phyloP scores from a whole-genome alignment of 53 echinoderm and acorn worm genomes.

The Astropecten irregularis region DNA sequence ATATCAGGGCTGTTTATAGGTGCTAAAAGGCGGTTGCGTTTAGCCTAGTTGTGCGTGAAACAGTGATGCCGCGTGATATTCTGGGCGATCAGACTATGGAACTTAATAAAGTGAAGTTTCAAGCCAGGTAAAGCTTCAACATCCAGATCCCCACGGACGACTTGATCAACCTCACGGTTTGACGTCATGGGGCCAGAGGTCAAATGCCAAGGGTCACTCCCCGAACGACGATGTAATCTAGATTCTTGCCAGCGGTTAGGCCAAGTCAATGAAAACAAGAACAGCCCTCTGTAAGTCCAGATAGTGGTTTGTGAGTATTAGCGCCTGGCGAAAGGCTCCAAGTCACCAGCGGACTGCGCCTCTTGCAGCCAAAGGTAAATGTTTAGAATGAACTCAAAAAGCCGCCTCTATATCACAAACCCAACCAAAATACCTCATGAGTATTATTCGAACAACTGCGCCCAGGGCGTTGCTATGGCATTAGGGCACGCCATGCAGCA shows the following conservation, averaged over 20 bases:
- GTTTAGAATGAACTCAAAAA: conserved; percentile 13
- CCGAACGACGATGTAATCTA: not conserved
- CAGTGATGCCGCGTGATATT: too few species aligned
- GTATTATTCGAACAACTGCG: conserved; percentile 14
- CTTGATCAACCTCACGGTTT: too few species aligned
- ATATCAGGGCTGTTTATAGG: too few species aligned
- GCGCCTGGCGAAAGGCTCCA: not conserved
- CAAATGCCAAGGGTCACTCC: not conserved
- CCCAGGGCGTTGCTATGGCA: too few species aligned
- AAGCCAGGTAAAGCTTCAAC: too few species aligned
- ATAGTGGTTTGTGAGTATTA: not conserved
- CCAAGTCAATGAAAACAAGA: conserved; percentile 3
- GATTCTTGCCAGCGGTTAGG: not conserved
- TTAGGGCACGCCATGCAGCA: too few species aligned
- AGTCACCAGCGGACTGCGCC: not conserved
- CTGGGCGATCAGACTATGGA: too few species aligned
- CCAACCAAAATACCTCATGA: not conserved
- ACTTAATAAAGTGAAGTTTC: too few species aligned
- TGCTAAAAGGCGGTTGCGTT: too few species aligned
- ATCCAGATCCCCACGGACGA: too few species aligned
- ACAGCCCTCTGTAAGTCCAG: not conserved
- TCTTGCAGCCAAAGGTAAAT: not conserved
- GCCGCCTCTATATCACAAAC: not conserved
- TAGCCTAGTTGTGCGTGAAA: too few species aligned
- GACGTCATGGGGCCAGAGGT: conserved; percentile 12